phyloP scores from a whole-genome alignment of 1,140 invertebrate genomes.

The Hermetia illucens region DNA sequence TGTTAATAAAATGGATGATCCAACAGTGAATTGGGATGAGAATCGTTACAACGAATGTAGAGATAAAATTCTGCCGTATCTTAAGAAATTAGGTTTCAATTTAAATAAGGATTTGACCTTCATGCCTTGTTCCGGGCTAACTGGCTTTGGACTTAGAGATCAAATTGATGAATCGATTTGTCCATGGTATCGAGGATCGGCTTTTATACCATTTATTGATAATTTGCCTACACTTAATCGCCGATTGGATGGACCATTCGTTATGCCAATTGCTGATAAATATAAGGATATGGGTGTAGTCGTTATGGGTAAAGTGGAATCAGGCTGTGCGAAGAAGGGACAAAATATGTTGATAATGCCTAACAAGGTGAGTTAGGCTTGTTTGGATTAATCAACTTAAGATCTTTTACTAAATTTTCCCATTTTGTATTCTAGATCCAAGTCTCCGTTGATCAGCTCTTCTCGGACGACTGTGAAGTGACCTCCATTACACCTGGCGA shows the following conservation, averaged over 20 bases:
- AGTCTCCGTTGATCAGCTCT: slow-evolving; percentile 84
- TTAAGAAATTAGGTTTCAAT: slow-evolving; percentile 90
- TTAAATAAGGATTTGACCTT: slow-evolving; percentile 87
- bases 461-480: slow-evolving; percentile 92
- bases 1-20: slow-evolving; percentile 18
- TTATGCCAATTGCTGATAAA: slow-evolving; percentile 92
- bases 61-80: slow-evolving; percentile 87
- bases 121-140: slow-evolving; percentile 89
- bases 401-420: slow-evolving; percentile 5
- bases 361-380: slow-evolving; percentile 62
- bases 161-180: slow-evolving; percentile 53
- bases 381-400: not conserved
- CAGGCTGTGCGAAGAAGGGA: slow-evolving; percentile 76
- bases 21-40: slow-evolving; percentile 81
- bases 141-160: slow-evolving; percentile 77
- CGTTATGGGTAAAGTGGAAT: slow-evolving; percentile 93
- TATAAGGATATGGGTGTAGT: slow-evolving; percentile 99
- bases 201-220: slow-evolving; percentile 92
- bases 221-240: slow-evolving; percentile 72
- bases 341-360: slow-evolving; percentile 87
- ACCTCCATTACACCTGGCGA: slow-evolving; percentile 80
- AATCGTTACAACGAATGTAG: slow-evolving; percentile 72
- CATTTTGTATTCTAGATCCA: slow-evolving; percentile 31
- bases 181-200: slow-evolving; percentile 79
- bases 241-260: slow-evolving; percentile 80